Conservation (phyloP, 53 echinoderm and acorn worm species). For the Temnopleurus reevesii region DNA sequence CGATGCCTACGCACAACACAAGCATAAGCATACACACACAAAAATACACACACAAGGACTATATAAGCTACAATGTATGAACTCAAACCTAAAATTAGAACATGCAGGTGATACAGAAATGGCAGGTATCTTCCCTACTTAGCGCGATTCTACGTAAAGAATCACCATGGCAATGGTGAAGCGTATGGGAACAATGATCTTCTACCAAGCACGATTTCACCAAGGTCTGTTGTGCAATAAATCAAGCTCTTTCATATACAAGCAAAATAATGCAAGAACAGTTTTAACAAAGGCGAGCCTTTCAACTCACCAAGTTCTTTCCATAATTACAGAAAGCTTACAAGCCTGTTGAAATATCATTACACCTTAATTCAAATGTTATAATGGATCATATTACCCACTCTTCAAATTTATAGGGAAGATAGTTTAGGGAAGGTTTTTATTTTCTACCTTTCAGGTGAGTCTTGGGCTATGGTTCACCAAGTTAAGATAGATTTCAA, state of each 20-base stretch:
- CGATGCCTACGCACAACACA: neutral
- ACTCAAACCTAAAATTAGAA: conserved; percentile 12
- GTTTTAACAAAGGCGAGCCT: neutral
- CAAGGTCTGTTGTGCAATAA: conserved; percentile 34
- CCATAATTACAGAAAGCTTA: no score
- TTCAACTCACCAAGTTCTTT: no score
- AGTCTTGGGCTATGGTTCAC: no score
- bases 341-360: no score
- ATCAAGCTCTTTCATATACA: conserved; percentile 25
- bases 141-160: conserved; percentile 37
- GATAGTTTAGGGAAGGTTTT: no score
- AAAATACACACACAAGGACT: conserved; percentile 29
- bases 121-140: neutral
- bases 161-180: conserved; percentile 55
- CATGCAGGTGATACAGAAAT: conserved; percentile 47
- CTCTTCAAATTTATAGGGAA: no score
- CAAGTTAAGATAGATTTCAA: no score
- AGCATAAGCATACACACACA: conserved; percentile 17
- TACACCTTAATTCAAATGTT: no score
- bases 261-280: conserved; percentile 23
- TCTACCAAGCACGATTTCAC: conserved; percentile 17
- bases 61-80: neutral
- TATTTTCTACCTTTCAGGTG: no score
- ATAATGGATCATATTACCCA: no score
- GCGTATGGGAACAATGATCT: conserved; percentile 40